Percentiles rank a stretch among this genome's conserved stretches.
phyloP scores from a whole-genome alignment of 2,888 invertebrate species.

The Celastrina argiolus region DNA sequence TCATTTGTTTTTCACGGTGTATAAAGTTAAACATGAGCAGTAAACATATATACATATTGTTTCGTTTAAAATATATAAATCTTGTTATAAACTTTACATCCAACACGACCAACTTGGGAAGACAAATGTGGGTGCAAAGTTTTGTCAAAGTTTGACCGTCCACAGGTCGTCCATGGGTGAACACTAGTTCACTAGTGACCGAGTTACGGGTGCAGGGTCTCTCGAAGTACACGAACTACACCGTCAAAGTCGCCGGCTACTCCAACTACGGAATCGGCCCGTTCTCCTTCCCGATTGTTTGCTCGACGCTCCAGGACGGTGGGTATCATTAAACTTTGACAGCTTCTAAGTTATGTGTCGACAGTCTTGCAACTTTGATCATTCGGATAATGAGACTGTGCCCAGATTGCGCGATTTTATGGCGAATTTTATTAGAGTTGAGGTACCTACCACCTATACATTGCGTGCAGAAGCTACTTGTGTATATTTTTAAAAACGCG shows the following conservation, averaged over 20 bases:
- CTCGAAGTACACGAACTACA: constrained; percentile 91
- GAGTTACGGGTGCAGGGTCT: constrained; percentile 88
- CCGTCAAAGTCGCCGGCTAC: constrained; percentile 89
- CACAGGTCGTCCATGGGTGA: constrained; percentile 66
- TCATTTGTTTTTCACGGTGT: too few species aligned
- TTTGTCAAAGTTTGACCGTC: constrained; percentile 1
- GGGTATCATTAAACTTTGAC: constrained; percentile 42
- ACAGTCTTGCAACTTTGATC: not conserved
- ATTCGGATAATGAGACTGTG: too few species aligned
- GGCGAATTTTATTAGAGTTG: not conserved
- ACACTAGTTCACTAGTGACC: constrained; percentile 81
- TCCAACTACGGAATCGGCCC: constrained; percentile 91
- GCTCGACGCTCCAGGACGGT: constrained; percentile 92
- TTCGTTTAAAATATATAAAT: too few species aligned
- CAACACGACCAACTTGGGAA: not conserved
- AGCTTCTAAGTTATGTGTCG: not conserved
- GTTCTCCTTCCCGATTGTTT: constrained; percentile 85
- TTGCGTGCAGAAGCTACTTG: too few species aligned
- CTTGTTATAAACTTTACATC: not conserved
- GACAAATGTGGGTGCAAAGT: not conserved
- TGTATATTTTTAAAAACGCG: too few species aligned
- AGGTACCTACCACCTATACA: too few species aligned
- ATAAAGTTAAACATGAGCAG: too few species aligned
- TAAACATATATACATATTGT: too few species aligned
- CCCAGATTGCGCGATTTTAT: too few species aligned